A percentile compares a stretch with the other conserved stretches of the same genome.
These are phyloP conservation scores for Pelusios castaneus DNA, from an alignment of 2,113 vertebrate genomes.

Conservation along the genomic window DNA sequence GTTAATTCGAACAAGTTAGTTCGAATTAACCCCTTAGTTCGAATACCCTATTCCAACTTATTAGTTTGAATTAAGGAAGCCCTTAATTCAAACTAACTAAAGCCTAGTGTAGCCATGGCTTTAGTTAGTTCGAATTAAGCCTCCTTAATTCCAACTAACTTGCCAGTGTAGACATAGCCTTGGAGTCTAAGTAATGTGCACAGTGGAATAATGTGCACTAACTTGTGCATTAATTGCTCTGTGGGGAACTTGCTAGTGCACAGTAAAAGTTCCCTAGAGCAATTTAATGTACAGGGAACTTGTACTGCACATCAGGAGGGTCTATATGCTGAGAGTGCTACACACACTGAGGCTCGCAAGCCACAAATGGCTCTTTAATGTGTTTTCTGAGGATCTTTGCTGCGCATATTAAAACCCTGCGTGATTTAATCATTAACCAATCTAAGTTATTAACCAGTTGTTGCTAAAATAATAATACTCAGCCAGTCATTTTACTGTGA, in stretches of 20 bases:
- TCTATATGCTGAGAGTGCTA: not conserved
- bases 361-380: not conserved
- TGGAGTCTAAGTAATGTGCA: not conserved
- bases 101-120: too few species aligned
- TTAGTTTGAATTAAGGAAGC: too few species aligned
- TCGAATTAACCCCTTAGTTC: too few species aligned
- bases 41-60: too few species aligned
- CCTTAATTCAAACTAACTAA: too few species aligned
- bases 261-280: not conserved
- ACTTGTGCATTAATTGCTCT: not conserved
- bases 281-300: not conserved
- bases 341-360: not conserved
- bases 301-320: not conserved
- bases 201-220: not conserved
- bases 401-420: not conserved
- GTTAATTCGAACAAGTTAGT: too few species aligned
- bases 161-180: too few species aligned
- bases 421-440: not conserved
- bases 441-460: not conserved
- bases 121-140: too few species aligned
- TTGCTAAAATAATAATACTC: not conserved
- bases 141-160: too few species aligned
- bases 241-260: not conserved
- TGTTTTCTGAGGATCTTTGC: not conserved
- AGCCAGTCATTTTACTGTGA: not conserved